A percentile compares a stretch with the other conserved stretches of the same genome.
Evolutionary conservation across 2,113 vertebrate genomes (phyloP).

Genomic region (Barnardius zonarius): DNA sequence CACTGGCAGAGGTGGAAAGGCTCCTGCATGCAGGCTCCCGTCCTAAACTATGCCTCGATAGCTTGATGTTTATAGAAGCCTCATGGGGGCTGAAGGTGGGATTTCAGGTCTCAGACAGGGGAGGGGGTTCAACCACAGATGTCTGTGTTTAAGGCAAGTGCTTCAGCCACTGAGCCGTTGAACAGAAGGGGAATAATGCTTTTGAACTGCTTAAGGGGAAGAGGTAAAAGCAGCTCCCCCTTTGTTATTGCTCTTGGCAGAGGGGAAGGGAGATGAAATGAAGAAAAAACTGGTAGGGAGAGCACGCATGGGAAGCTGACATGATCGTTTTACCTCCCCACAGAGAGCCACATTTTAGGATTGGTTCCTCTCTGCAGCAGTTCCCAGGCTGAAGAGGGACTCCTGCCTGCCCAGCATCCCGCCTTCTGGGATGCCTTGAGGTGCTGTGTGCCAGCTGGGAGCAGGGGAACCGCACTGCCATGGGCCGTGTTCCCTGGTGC

Average conservation of each 20-base stretch:
- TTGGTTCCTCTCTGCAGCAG: not conserved
- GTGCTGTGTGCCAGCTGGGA: accelerated
- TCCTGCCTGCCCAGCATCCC: accelerated
- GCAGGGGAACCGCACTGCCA: accelerated
- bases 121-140: not conserved
- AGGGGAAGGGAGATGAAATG: not conserved
- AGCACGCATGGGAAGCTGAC: not conserved
- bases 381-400: not conserved
- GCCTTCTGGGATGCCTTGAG: accelerated
- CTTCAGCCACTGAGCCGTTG: not conserved
- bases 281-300: not conserved
- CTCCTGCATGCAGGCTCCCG: not conserved
- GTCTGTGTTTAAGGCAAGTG: not conserved
- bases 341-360: not conserved
- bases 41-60: not conserved
- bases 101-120: not conserved
- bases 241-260: not conserved
- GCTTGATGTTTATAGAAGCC: not conserved
- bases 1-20: not conserved
- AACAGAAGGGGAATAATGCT: not conserved
- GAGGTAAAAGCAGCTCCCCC: not conserved
- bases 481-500: accelerated
- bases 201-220: not conserved
- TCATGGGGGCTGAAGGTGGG: not conserved
- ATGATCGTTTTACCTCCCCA: not conserved